These are phyloP conservation scores for Trichomalopsis sarcophagae DNA, from an alignment of 1,140 invertebrate genomes.

Conservation along the genomic window DNA sequence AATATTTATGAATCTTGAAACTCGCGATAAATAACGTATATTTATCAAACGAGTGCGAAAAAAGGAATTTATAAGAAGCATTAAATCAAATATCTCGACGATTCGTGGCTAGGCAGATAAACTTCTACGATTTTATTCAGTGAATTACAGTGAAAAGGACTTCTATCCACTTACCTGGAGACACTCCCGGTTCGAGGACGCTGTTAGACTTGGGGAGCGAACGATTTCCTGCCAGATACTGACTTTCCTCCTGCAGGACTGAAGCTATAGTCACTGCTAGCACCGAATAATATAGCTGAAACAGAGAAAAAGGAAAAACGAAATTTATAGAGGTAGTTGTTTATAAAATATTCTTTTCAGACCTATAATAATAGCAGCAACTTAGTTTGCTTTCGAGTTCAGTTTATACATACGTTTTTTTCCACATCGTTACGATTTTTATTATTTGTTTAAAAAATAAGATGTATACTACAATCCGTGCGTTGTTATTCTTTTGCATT, in stretches of 20 bases:
- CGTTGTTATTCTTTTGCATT: too few relatives aligned
- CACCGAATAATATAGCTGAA: slow-evolving; percentile 75
- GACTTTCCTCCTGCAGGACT: slow-evolving; percentile 71
- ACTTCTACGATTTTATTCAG: slow-evolving; percentile 22
- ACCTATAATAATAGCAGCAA: too few relatives aligned
- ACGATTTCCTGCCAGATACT: slow-evolving; percentile 71
- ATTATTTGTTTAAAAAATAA: too few relatives aligned
- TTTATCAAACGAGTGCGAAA: background rate
- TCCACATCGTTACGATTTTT: too few relatives aligned
- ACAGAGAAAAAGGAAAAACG: slow-evolving; percentile 38
- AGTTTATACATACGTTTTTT: too few relatives aligned
- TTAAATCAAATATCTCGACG: background rate
- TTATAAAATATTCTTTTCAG: too few relatives aligned
- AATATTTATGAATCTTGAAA: too few relatives aligned
- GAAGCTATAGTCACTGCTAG: slow-evolving; percentile 68
- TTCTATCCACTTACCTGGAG: slow-evolving; percentile 71
- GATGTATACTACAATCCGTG: too few relatives aligned
- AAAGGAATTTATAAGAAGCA: slow-evolving; percentile 15
- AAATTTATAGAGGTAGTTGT: background rate
- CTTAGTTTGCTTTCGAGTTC: too few relatives aligned
- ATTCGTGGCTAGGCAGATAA: background rate
- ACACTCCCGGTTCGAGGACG: slow-evolving; percentile 73
- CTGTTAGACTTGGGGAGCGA: slow-evolving; percentile 68
- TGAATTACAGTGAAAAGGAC: background rate
- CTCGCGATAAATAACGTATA: background rate